Evolutionary conservation across 2,888 invertebrate species (phyloP).

Genomic region (Vesta saturnalis): DNA sequence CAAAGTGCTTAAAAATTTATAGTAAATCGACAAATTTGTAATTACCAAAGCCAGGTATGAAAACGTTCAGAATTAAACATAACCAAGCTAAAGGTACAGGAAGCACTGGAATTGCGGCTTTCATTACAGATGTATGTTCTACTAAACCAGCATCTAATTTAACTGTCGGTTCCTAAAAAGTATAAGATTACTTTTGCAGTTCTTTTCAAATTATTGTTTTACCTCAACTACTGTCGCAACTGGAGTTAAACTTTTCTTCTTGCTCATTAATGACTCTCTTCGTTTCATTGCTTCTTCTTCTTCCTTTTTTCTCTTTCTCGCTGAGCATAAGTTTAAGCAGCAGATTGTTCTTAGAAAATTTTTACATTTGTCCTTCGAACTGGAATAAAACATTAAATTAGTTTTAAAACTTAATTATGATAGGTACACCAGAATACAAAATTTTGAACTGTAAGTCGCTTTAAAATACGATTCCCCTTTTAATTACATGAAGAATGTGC

Average conservation of each 20-base stretch:
- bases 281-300: slow-evolving; percentile 65
- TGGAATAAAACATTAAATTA: slow-evolving; percentile 12
- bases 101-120: slow-evolving; percentile 91
- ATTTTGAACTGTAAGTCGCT: no score
- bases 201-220: not conserved
- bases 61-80: slow-evolving; percentile 84
- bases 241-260: slow-evolving; percentile 73
- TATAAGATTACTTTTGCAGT: not conserved
- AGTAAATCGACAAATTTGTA: not conserved
- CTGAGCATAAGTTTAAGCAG: slow-evolving; percentile 50
- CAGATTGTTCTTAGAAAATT: slow-evolving; percentile 54
- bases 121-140: slow-evolving; percentile 87
- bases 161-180: slow-evolving; percentile 73
- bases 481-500: no score
- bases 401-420: not conserved
- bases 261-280: slow-evolving; percentile 71
- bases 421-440: no score
- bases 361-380: slow-evolving; percentile 36
- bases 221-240: slow-evolving; percentile 37
- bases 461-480: no score
- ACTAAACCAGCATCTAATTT: slow-evolving; percentile 82
- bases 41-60: slow-evolving; percentile 82
- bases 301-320: slow-evolving; percentile 16
- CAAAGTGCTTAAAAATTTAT: no score
- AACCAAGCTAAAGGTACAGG: slow-evolving; percentile 88